These are phyloP conservation scores for Eupeodes latifasciatus DNA, from an alignment of 2,888 invertebrate genomes.

Conservation along the genomic window DNA sequence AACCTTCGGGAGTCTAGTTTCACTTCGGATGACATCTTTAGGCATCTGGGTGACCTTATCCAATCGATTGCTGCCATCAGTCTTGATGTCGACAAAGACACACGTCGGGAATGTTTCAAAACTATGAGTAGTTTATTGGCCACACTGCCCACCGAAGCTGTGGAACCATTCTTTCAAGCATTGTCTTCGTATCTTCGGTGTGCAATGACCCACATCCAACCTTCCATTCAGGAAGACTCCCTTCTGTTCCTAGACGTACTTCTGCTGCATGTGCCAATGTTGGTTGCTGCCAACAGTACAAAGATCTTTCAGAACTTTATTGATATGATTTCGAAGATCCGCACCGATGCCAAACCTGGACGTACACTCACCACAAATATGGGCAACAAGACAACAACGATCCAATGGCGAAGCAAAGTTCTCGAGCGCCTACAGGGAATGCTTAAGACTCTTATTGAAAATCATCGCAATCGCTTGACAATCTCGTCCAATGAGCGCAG, in stretches of 20 bases:
- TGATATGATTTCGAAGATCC: constrained; percentile 92
- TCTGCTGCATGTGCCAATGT: constrained; percentile 87
- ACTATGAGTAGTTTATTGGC: constrained; percentile 83
- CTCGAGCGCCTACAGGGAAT: constrained; percentile 89
- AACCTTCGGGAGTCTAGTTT: constrained; percentile 83
- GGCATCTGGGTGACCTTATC: constrained; percentile 88
- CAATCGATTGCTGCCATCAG: constrained; percentile 89
- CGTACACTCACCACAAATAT: constrained; percentile 89
- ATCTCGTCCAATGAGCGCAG: constrained; percentile 69
- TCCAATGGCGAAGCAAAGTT: constrained; percentile 92
- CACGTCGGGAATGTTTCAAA: constrained; percentile 85
- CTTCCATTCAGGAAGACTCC: constrained; percentile 92
- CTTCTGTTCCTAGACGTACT: constrained; percentile 91
- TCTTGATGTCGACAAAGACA: constrained; percentile 88
- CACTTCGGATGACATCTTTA: constrained; percentile 83
- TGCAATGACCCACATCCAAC: constrained; percentile 95
- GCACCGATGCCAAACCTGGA: constrained; percentile 87
- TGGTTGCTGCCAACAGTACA: constrained; percentile 88
- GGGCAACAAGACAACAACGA: constrained; percentile 89
- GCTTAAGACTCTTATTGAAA: constrained; percentile 83
- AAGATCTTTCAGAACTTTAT: constrained; percentile 92
- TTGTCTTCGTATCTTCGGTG: constrained; percentile 92
- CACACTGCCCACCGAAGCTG: constrained; percentile 76
- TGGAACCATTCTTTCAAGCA: constrained; percentile 89
- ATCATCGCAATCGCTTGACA: constrained; percentile 66